These are phyloP conservation scores for Macroglossus sobrinus DNA, from an alignment of 2,113 vertebrate species.

Conservation along the genomic window DNA sequence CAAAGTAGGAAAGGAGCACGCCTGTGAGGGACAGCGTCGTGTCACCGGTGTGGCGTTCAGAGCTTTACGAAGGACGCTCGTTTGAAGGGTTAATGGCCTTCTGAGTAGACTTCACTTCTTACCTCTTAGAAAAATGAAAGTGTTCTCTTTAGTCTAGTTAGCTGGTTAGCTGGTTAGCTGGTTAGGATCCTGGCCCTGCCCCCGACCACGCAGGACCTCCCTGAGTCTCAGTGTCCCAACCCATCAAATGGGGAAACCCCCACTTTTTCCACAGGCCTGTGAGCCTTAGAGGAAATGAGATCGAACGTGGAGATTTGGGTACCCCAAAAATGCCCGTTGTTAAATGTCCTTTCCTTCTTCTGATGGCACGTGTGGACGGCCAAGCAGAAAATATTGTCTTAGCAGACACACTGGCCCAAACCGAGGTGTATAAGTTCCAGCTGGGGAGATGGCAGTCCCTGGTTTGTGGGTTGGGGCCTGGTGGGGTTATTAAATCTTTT, in stretches of 20 bases:
- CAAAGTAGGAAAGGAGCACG: constrained; percentile 14
- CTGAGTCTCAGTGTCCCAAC: not conserved
- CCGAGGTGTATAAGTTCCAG: not conserved
- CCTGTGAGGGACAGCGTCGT: constrained; percentile 48
- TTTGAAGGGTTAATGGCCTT: not conserved
- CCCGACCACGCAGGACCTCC: not conserved
- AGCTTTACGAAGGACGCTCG: not conserved
- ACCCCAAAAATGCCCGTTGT: not conserved
- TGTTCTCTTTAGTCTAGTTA: not conserved
- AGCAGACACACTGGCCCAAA: not conserved
- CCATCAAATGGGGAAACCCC: not conserved
- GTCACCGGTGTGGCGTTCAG: not conserved
- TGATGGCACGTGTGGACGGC: not conserved
- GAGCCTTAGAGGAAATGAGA: not conserved
- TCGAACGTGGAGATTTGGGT: not conserved
- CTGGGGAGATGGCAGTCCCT: not conserved
- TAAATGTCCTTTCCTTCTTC: not conserved
- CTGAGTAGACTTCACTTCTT: not conserved
- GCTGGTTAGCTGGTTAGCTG: not conserved
- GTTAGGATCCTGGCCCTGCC: not conserved
- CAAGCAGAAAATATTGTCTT: not conserved
- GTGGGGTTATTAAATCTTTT: not conserved
- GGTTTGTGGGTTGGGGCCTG: not conserved
- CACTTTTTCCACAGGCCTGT: not conserved
- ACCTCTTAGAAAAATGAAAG: not conserved